These are phyloP conservation scores for Laterallus jamaicensis DNA, from an alignment of 2,113 vertebrate species.

Conservation along the genomic window DNA sequence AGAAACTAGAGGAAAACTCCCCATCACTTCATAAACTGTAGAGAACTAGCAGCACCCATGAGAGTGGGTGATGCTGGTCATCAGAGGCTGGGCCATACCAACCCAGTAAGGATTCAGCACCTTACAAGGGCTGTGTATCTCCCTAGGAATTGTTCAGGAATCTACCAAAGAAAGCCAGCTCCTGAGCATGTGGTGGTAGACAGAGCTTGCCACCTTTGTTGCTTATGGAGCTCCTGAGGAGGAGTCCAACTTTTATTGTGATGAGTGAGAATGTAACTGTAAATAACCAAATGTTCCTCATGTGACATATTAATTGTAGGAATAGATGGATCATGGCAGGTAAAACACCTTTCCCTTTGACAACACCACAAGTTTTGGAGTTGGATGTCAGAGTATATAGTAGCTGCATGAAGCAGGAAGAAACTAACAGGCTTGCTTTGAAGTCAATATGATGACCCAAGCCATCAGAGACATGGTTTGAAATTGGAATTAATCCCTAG, in stretches of 20 bases:
- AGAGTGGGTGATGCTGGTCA: neutral
- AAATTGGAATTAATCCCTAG: neutral
- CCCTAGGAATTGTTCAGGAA: neutral
- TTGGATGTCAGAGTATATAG: neutral
- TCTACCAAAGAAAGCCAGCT: neutral
- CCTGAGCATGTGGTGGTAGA: neutral
- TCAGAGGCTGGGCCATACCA: neutral
- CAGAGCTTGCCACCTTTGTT: neutral
- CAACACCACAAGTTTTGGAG: neutral
- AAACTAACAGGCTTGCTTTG: neutral
- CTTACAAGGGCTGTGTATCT: neutral
- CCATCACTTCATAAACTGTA: neutral
- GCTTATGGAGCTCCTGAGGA: neutral
- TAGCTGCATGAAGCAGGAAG: neutral
- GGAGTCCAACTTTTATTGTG: neutral
- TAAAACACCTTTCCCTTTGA: neutral
- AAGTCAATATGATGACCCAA: neutral
- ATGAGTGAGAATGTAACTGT: neutral
- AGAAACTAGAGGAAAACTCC: neutral
- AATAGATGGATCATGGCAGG: neutral
- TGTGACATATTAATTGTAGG: neutral
- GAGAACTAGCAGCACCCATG: rapidly evolving
- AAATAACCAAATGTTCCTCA: neutral
- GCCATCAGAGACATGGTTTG: neutral
- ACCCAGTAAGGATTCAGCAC: neutral